Evolutionary conservation across 1,140 invertebrate genomes (phyloP).

Genomic region (Monomorium pharaonis): DNA sequence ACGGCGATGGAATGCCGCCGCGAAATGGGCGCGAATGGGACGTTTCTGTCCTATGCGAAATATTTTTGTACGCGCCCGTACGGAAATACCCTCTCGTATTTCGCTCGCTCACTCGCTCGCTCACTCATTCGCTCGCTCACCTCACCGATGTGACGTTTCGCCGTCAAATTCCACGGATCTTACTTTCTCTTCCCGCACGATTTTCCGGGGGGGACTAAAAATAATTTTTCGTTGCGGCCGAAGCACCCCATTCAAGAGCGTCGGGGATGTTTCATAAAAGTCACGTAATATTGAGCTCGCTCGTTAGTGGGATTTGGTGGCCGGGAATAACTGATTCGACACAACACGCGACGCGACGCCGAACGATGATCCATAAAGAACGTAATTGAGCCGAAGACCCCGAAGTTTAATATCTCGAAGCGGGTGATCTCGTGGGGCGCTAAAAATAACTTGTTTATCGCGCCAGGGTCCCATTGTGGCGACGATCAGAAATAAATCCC

Average conservation of each 20-base stretch:
- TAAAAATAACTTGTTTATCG: conserved; percentile 44
- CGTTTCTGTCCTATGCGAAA: conserved; percentile 60
- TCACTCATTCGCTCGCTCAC: too few relatives aligned
- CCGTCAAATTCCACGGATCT: not conserved
- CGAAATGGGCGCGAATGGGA: conserved; percentile 61
- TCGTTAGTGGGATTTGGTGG: not conserved
- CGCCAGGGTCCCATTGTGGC: not conserved
- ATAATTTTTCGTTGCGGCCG: conserved; percentile 12
- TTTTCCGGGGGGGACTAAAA: conserved; percentile 10
- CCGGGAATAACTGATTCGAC: conserved; percentile 5
- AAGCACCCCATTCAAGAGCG: not conserved
- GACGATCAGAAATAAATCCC: conserved; percentile 35
- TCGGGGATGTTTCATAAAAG: conserved; percentile 21
- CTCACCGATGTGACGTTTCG: conserved; percentile 24
- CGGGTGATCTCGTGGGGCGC: not conserved
- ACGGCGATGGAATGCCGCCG: conserved; percentile 68
- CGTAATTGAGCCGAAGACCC: conserved; percentile 5
- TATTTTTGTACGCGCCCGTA: conserved; percentile 67
- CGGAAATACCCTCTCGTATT: conserved; percentile 57
- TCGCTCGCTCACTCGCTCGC: too few relatives aligned
- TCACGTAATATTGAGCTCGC: conserved; percentile 14
- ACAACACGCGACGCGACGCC: not conserved
- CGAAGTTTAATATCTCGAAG: conserved; percentile 8
- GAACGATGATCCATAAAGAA: conserved; percentile 17
- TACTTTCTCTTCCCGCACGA: not conserved